These are phyloP conservation scores for Grus americana DNA, from an alignment of 2,113 vertebrate genomes.

Conservation along the genomic window DNA sequence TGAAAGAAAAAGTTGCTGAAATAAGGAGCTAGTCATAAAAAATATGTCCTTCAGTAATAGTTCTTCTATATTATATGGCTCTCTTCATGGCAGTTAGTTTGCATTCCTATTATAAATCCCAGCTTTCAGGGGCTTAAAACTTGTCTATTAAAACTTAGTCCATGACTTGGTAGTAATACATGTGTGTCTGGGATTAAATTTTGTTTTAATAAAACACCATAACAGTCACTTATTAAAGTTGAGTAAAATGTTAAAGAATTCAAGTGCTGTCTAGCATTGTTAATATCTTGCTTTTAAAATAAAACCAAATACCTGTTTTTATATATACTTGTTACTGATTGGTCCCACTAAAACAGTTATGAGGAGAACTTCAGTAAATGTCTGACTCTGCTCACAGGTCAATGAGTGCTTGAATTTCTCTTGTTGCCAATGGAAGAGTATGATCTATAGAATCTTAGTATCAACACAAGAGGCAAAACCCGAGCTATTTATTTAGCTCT, in stretches of 20 bases:
- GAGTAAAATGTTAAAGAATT: background rate
- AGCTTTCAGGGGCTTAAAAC: background rate
- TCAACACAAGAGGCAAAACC: background rate
- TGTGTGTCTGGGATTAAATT: background rate
- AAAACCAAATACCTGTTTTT: background rate
- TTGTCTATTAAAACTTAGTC: background rate
- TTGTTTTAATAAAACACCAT: background rate
- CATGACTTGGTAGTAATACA: background rate
- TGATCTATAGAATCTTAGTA: background rate
- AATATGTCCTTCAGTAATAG: background rate
- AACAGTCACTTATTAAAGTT: background rate
- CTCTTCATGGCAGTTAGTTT: background rate
- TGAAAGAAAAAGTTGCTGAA: conserved; percentile 39
- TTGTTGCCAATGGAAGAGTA: background rate
- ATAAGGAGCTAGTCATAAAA: conserved; percentile 28
- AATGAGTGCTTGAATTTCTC: background rate
- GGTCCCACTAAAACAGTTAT: background rate
- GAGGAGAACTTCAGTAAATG: background rate
- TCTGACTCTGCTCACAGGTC: background rate
- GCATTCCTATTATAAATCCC: background rate
- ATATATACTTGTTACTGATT: background rate
- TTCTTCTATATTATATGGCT: background rate
- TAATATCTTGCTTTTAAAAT: background rate
- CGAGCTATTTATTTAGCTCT: background rate
- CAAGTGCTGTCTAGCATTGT: background rate